Base-by-base conservation (phyloP, 2,888 invertebrate species). In the Xiphydria camelus region DNA sequence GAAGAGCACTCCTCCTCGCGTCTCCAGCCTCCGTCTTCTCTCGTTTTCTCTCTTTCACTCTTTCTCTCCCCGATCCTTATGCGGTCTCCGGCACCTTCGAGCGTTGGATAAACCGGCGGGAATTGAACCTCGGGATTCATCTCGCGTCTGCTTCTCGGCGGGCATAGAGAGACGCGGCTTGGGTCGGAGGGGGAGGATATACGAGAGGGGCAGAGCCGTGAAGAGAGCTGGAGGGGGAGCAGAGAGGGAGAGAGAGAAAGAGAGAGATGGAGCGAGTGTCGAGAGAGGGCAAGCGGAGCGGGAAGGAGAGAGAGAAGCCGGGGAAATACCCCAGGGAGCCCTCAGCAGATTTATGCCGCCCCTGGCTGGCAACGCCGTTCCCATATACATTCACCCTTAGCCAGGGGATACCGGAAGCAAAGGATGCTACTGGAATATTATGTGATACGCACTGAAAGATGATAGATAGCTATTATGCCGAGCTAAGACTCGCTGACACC, bases 281-380 rank as follows among this genome's bases (percentile, higher is more conserved):
- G 41, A 43, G 33, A n/a, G 34, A 12, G 15, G 37, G 21, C 21
- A 12, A 31, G 35, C 34, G 21, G 38, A 29, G 45, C 43, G 47
- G 56, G 53, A 56, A 57, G 61, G 66, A 64, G 57, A 29, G 45
- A 42, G 47, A 55, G 53, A 56, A 57, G 61, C 66, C 64, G 57
- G 66, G 62, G 66, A 70, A 65, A 72, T 66, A 66, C 73, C 64
- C 72, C 44, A 48, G 71, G 71, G 73, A 72, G 61, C 67, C 66
- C 66, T 68, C 70, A 64, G 68, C 68, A 69, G 72, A 73, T 74
- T 74, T 73, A 73, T 74, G 67, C 62, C 63, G 60, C 61, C 62
- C 66, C 58, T 56, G 56, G 61, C 61, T 66, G 58, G 60, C 63
- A 63, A 60, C 60, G 52, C 51, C 51, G 50, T 44, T 42, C 55